Conservation (phyloP, 2,113 vertebrate species). For the Hydrolagus affinis region DNA sequence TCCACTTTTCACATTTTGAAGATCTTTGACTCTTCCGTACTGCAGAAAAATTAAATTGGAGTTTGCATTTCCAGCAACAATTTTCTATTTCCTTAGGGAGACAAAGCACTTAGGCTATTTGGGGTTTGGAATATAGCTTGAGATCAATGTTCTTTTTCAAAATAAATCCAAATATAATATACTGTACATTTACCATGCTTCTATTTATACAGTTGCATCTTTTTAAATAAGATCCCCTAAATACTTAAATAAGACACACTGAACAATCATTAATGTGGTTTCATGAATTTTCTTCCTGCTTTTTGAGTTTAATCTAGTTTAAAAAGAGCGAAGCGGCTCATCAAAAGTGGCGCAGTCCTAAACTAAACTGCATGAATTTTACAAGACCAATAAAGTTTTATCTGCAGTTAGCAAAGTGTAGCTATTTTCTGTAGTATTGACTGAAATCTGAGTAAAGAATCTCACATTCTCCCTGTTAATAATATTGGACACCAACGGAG, state of each 20-base stretch:
- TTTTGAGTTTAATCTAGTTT: constrained; percentile 15
- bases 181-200: not conserved
- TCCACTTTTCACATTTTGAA: too few species aligned
- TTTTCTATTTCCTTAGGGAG: too few species aligned
- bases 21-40: too few species aligned
- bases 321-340: not conserved
- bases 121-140: too few species aligned
- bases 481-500: too few species aligned
- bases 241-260: constrained; percentile 11
- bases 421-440: not conserved
- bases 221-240: not conserved
- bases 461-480: constrained; percentile 1
- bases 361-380: constrained; percentile 17
- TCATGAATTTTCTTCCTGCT: not conserved
- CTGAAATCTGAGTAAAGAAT: not conserved
- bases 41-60: too few species aligned
- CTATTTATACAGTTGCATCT: constrained; percentile 4
- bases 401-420: constrained; percentile 6
- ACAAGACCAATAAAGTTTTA: constrained; percentile 30
- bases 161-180: too few species aligned
- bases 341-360: constrained; percentile 12
- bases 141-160: too few species aligned
- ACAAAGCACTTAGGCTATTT: too few species aligned
- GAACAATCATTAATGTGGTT: constrained; percentile 1
- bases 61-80: too few species aligned